Conservation (phyloP, 2,888 invertebrate genomes). For the Mythimna pallens region DNA sequence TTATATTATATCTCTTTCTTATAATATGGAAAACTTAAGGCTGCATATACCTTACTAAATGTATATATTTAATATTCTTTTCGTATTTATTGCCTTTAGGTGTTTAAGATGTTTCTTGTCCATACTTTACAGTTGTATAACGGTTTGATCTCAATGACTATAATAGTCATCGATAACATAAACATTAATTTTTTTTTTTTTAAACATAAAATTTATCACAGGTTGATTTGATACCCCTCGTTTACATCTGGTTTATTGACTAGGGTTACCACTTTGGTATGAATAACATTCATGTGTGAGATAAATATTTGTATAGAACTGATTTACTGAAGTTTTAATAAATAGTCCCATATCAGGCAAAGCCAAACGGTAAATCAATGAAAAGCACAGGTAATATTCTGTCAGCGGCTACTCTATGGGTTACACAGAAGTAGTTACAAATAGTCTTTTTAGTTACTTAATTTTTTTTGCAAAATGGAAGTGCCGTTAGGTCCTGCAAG, state of each 20-base stretch:
- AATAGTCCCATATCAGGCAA: background rate
- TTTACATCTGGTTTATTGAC: constrained; percentile 33
- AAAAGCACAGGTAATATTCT: background rate
- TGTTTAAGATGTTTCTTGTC: constrained; percentile 13
- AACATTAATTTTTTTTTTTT: constrained; percentile 33
- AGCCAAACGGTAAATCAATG: background rate
- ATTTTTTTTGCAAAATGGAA: no score
- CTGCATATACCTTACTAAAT: background rate
- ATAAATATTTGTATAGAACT: background rate
- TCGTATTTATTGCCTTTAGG: constrained; percentile 18
- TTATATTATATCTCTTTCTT: constrained; percentile 3
- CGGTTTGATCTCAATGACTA: constrained; percentile 31
- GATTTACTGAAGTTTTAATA: background rate
- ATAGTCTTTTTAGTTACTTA: background rate
- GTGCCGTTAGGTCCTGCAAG: background rate
- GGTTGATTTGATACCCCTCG: constrained; percentile 42
- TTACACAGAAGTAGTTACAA: constrained; percentile 4
- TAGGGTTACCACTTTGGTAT: constrained; percentile 32
- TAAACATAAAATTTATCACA: constrained; percentile 34
- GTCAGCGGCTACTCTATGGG: background rate
- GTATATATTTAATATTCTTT: constrained; percentile 15
- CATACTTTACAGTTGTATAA: constrained; percentile 33
- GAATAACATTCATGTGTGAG: background rate
- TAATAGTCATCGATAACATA: constrained; percentile 34
- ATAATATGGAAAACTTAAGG: background rate